Conservation (phyloP, 2,888 invertebrate genomes). For the Drosophila pseudotakahashii region DNA sequence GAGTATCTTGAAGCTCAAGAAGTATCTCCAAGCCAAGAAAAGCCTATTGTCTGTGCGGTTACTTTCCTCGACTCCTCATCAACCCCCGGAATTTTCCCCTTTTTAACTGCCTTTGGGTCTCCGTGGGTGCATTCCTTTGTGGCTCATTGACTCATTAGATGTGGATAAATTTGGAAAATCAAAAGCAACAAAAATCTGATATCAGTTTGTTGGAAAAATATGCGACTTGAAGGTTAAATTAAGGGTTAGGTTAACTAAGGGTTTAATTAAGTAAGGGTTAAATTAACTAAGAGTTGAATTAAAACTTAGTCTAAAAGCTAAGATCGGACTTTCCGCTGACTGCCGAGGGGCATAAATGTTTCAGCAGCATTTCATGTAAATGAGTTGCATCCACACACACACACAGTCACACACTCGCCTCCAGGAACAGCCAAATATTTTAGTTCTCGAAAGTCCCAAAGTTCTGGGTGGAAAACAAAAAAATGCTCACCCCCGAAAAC, state of each 20-base stretch:
- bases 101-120: constrained; percentile 9
- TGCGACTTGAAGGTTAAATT: too few species aligned
- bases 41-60: constrained; percentile 57
- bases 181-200: constrained; percentile 51
- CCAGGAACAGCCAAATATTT: constrained; percentile 7
- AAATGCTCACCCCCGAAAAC: background rate
- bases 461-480: constrained; percentile 7
- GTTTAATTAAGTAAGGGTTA: too few species aligned
- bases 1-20: constrained; percentile 38
- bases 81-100: constrained; percentile 49
- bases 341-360: constrained; percentile 49
- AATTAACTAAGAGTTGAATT: too few species aligned
- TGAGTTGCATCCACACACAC: constrained; percentile 43
- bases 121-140: constrained; percentile 49
- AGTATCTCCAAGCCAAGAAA: constrained; percentile 6
- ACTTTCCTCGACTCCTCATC: constrained; percentile 7
- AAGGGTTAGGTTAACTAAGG: too few species aligned
- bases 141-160: constrained; percentile 72
- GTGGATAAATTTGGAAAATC: constrained; percentile 59
- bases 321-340: constrained; percentile 4
- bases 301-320: too few species aligned
- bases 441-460: constrained; percentile 11
- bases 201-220: constrained; percentile 4
- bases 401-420: background rate
- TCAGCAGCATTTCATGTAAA: constrained; percentile 57